Conservation (phyloP, 2,113 vertebrate species). For the Istiophorus platypterus region DNA sequence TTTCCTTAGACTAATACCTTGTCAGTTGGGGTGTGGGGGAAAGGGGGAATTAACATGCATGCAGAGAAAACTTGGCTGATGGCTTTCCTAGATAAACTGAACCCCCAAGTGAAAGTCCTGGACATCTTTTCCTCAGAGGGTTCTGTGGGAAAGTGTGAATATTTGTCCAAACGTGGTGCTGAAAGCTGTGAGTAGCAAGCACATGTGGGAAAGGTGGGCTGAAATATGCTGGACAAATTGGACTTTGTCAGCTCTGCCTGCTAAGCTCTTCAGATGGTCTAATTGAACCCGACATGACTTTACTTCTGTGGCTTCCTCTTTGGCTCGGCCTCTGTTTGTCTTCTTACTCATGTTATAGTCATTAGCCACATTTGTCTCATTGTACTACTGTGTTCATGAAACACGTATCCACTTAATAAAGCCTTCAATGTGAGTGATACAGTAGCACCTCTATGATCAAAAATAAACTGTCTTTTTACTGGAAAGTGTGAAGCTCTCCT, state of each 20-base stretch:
- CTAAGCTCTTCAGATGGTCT: slow-evolving; percentile 67
- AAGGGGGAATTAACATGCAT: slow-evolving; percentile 58
- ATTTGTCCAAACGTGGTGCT: slow-evolving; percentile 71
- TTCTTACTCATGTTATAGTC: slow-evolving; percentile 75
- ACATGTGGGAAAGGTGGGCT: slow-evolving; percentile 79
- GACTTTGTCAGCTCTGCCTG: slow-evolving; percentile 69
- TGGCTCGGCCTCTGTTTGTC: slow-evolving; percentile 74
- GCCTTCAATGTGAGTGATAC: slow-evolving; percentile 59
- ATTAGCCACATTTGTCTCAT: slow-evolving; percentile 68
- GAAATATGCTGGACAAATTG: slow-evolving; percentile 79
- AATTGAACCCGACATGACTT: slow-evolving; percentile 80
- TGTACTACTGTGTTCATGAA: slow-evolving; percentile 64
- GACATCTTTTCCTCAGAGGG: slow-evolving; percentile 64
- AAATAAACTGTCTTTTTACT: slow-evolving; percentile 48
- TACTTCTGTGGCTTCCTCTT: slow-evolving; percentile 75
- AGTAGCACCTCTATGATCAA: slow-evolving; percentile 55
- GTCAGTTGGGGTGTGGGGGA: slow-evolving; percentile 37
- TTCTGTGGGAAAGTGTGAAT: slow-evolving; percentile 65
- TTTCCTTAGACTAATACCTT: slow-evolving; percentile 47
- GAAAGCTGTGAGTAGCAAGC: slow-evolving; percentile 62
- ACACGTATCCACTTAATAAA: slow-evolving; percentile 41
- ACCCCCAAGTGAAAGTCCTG: slow-evolving; percentile 57
- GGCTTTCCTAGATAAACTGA: slow-evolving; percentile 65
- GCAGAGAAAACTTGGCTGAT: slow-evolving; percentile 60
- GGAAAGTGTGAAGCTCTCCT: slow-evolving; percentile 50